A percentile compares a stretch with the other conserved stretches of the same genome.
Evolutionary conservation across 2,888 invertebrate genomes (phyloP).

Genomic region (Chaitophorus viminalis): DNA sequence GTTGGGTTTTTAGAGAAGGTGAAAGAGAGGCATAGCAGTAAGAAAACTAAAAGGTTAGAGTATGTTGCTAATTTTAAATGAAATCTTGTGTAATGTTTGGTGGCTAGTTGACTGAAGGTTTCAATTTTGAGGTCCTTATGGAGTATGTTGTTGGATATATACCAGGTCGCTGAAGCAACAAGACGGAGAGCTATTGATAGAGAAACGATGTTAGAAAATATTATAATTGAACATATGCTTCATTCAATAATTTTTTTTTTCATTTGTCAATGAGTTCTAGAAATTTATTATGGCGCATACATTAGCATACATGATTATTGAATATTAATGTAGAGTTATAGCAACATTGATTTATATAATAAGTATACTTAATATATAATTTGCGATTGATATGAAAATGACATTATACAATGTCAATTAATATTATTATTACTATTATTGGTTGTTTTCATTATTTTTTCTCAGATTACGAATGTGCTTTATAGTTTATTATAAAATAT

Average conservation of each 20-base stretch:
- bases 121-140: not conserved
- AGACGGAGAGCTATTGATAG: no score
- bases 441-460: slow-evolving; percentile 28
- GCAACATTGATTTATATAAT: not conserved
- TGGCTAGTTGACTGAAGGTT: not conserved
- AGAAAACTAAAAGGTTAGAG: not conserved
- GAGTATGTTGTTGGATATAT: not conserved
- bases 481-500: slow-evolving; percentile 44
- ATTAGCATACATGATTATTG: not conserved
- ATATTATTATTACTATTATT: slow-evolving; percentile 25
- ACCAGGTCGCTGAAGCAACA: not conserved
- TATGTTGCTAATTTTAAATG: not conserved
- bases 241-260: not conserved
- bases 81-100: no score
- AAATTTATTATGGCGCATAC: not conserved
- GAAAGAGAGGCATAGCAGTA: not conserved
- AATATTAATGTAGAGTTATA: not conserved
- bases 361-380: not conserved
- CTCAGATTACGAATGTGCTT: slow-evolving; percentile 25
- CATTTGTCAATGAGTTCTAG: not conserved
- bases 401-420: not conserved
- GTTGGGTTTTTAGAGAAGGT: no score
- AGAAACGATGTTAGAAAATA: no score
- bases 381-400: not conserved
- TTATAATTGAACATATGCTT: not conserved